Conservation (phyloP, 37 sponge, comb jelly and placozoan genomes). For the Halisarca cf. caerulea region DNA sequence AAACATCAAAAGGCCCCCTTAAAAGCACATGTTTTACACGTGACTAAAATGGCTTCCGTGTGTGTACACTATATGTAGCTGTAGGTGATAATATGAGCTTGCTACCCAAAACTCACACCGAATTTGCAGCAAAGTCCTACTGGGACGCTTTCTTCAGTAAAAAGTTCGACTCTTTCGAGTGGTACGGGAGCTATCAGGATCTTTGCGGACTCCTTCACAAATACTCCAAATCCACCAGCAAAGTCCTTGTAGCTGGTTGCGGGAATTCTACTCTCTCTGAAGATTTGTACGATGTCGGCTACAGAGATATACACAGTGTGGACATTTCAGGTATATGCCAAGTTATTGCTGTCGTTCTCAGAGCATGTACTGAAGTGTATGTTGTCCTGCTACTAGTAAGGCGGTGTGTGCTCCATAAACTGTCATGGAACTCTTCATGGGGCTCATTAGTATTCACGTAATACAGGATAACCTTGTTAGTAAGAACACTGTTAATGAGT, state of each 20-base stretch:
- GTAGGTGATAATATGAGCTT: conserved; percentile 61
- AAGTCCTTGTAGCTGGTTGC: conserved; percentile 73
- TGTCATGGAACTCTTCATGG: too few relatives aligned
- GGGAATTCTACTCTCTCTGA: conserved; percentile 90
- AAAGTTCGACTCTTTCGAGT: conserved; percentile 73
- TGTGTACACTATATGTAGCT: too few relatives aligned
- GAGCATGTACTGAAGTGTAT: too few relatives aligned
- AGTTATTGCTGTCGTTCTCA: too few relatives aligned
- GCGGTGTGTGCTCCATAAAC: too few relatives aligned
- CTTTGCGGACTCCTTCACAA: conserved; percentile 84
- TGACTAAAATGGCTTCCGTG: too few relatives aligned
- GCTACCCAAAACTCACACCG: conserved; percentile 60
- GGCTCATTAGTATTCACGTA: too few relatives aligned
- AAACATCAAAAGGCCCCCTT: too few relatives aligned
- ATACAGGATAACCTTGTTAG: too few relatives aligned
- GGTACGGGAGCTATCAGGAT: conserved; percentile 87
- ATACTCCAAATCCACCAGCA: conserved; percentile 59
- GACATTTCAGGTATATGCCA: conserved; percentile 82
- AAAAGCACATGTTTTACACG: too few relatives aligned
- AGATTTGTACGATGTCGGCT: conserved; percentile 84
- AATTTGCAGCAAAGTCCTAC: conserved; percentile 73
- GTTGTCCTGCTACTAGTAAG: too few relatives aligned
- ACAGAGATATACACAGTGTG: conserved; percentile 62
- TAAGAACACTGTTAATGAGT: too few relatives aligned
- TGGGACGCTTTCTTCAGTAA: conserved; percentile 86